Base-by-base conservation (phyloP, 2,113 vertebrate species). In the Phylloscopus trochiloides region DNA sequence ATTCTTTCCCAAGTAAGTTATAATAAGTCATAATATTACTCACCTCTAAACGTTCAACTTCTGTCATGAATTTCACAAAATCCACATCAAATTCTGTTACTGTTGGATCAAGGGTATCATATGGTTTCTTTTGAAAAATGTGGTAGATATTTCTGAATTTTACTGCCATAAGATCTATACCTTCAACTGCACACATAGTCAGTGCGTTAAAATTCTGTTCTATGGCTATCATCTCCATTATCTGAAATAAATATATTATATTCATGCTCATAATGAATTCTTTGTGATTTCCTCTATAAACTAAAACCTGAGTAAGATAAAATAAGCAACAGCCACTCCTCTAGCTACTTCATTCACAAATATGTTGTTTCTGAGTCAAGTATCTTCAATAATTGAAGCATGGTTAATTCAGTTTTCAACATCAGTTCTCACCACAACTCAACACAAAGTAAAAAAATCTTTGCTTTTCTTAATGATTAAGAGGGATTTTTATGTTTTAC, bases 51-150 rank as follows among this genome's bases (percentile, higher is more conserved):
- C 77, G 40, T 84, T 87, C 92, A 26, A 98, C 97, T 96, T 99
- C 98, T 96, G 90, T 7, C 96, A 95, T 98, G 62, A 99, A 99
- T 9, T 97, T 95, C 28, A 79, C 65, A 97, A 98, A 99, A 97
- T 99, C 98, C 6, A 54, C 66, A 86, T 98, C 98, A 96, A 99
- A 99, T 84, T 99, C 98, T 82, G 92, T 92, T 89, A 96, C 97
- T 48, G 94, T 96, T 84, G 97, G 98, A 93, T 98, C 98, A 79
- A 99, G 97, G 61, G 98, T 97, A 32, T 99, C 98, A 88, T 98
- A 98, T 14, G 97, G 97, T 68, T 97, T 98, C 88, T 98, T 98
- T 96, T 98, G 98, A 92, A 99, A 86, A 34, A 90, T 98, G 70
- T 97, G 96, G 92, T 97, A 97, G 42, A 98, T 96, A 74, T 96